Evolutionary conservation across 2,797 vertebrate genomes (phyloP), one percentile per base, ranked within the genome.

Genomic region (Enteromius paludinosus): DNA sequence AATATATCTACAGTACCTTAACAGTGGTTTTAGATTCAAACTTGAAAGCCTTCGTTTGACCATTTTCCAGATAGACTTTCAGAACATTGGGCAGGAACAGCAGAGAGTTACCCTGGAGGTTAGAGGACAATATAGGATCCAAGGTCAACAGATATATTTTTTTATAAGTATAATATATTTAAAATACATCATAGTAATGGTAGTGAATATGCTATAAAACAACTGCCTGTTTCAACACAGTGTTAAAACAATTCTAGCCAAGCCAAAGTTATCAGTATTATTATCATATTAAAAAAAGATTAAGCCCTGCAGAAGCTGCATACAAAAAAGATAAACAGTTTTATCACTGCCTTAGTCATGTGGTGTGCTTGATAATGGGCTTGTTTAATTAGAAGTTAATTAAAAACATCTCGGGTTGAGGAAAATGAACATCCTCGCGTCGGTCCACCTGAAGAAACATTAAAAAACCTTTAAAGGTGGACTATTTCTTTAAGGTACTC

Each of bases 1-100:
- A 18, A 84, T 47, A 17, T 64, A 20, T 68, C 12, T 28, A 25
- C 17, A 12, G 6, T 95, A 98, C 98, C 97, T 99, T 99, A 79
- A 98, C 97, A 2, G 97, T 98, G 71, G 98, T 99, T 91, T 88
- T 95, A 2, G 90, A 90, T 78, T 99, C 97, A 90, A 99, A 99
- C 89, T 97, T 97, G 92, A 99, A 99, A 38, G 98, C 97, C 92
- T 99, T 99, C 2, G 98, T 99, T 91, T 99, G 98, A 65, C 98
- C 98, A 0, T 99, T 99, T 93, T 99, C 98, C 91, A 99, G 91
- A 88, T 99, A 99, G 4, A 99, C 95, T 92, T 99, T 99, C 88
- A 99, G 95, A 62, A 99, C 96, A 0, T 98, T 99, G 18, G 98
- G 97, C 95, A 99, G 95, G 85, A 97, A 99, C 74, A 99, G 95